Evolutionary conservation across 2,888 invertebrate species (phyloP).

Genomic region (Disparrhopalites patrizii): DNA sequence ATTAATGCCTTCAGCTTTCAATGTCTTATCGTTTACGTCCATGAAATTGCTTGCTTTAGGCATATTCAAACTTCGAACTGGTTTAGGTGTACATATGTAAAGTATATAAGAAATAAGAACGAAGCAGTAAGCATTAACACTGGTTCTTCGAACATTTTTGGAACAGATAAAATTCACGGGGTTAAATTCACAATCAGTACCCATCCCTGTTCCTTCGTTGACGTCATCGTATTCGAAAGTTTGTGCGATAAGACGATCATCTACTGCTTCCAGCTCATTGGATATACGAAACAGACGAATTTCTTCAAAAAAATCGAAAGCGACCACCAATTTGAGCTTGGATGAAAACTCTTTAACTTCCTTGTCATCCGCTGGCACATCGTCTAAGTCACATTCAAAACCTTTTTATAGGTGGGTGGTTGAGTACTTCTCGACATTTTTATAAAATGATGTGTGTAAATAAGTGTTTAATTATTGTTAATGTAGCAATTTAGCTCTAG

Average conservation of each 20-base stretch:
- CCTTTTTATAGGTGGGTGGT: conserved; percentile 47
- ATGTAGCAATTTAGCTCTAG: too few relatives aligned
- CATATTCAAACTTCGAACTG: too few relatives aligned
- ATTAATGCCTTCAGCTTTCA: too few relatives aligned
- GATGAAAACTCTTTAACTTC: conserved; percentile 46
- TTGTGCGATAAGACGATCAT: conserved; percentile 71
- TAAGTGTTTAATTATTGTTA: too few relatives aligned
- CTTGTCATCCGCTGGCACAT: conserved; percentile 36
- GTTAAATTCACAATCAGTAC: conserved; percentile 37
- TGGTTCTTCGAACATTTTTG: conserved; percentile 2
- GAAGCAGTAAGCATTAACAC: too few relatives aligned
- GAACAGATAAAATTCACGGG: conserved; percentile 42
- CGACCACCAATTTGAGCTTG: conserved; percentile 40
- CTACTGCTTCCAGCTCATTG: conserved; percentile 39
- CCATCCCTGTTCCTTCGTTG: conserved; percentile 45
- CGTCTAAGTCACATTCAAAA: conserved; percentile 37
- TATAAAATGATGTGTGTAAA: too few relatives aligned
- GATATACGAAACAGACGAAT: conserved; percentile 40
- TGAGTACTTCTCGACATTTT: too few relatives aligned
- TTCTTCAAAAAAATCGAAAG: conserved; percentile 40
- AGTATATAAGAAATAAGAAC: too few relatives aligned
- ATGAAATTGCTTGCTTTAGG: too few relatives aligned
- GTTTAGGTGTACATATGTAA: too few relatives aligned
- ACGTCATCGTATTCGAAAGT: conserved; percentile 70
- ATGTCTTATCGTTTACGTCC: too few relatives aligned